Conservation (phyloP, 2,113 vertebrate genomes). For the Podocnemis expansa region DNA sequence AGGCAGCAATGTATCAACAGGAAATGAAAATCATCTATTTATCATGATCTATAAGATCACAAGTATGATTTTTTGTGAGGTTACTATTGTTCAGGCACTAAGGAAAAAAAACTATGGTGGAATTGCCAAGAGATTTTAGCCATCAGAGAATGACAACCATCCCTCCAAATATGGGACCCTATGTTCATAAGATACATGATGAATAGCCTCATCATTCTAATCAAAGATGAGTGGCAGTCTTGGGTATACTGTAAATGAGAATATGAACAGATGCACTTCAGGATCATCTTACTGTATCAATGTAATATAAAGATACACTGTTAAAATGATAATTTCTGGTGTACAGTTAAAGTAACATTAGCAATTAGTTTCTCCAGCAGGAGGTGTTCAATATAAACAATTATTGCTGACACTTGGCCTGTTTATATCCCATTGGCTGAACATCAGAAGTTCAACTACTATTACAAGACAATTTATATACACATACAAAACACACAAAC, state of each 20-base stretch:
- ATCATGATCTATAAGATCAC: neutral
- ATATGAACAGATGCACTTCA: neutral
- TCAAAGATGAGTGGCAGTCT: neutral
- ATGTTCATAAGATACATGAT: neutral
- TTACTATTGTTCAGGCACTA: neutral
- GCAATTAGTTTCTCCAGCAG: neutral
- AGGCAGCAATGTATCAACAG: neutral
- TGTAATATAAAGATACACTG: neutral
- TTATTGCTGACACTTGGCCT: neutral
- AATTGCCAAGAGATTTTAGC: neutral
- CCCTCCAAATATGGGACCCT: accelerated
- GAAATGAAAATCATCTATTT: neutral
- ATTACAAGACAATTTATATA: neutral
- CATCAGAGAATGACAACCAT: neutral
- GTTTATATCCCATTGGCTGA: neutral
- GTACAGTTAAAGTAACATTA: neutral
- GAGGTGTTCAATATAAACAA: neutral
- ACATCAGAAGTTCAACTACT: neutral
- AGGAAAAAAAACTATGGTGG: neutral
- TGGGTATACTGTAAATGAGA: neutral
- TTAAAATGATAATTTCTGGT: neutral
- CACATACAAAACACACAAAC: neutral
- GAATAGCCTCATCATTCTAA: neutral
- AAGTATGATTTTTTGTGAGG: accelerated
- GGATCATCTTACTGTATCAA: neutral